Percentiles rank a stretch among this genome's conserved stretches.
phyloP scores from a whole-genome alignment of 2,888 invertebrate species.

The Microplitis manilae region DNA sequence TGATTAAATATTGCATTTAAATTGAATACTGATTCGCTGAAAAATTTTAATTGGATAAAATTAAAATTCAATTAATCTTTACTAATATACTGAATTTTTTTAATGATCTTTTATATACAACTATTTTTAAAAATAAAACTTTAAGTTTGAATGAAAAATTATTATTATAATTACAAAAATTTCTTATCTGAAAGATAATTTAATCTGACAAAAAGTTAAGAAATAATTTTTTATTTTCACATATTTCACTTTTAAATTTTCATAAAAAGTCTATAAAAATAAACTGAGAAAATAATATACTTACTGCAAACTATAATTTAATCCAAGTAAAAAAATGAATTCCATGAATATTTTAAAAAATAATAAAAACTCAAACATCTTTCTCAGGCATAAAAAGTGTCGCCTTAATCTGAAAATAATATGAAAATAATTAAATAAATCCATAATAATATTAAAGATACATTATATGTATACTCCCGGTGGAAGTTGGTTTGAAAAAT shows the following conservation, averaged over 20 bases:
- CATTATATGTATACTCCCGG: background rate
- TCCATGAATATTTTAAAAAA: background rate
- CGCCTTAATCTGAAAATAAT: background rate
- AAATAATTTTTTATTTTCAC: background rate
- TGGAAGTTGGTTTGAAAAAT: constrained; percentile 47
- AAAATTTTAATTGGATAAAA: background rate
- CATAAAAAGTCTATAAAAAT: background rate
- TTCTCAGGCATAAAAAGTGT: background rate
- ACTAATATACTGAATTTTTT: background rate
- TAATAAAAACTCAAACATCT: background rate
- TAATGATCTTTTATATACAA: background rate
- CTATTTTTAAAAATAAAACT: background rate
- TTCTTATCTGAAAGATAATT: background rate
- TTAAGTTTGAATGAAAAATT: background rate
- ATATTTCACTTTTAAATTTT: background rate
- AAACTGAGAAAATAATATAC: background rate
- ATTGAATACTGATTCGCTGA: background rate
- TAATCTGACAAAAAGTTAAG: background rate
- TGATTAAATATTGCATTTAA: background rate
- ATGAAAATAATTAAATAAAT: background rate
- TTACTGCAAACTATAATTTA: background rate
- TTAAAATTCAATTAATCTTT: background rate
- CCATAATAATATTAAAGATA: background rate
- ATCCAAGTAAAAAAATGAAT: background rate
- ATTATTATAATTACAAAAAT: background rate